Evolutionary conservation across 2,888 invertebrate genomes (phyloP).

Genomic region (Drosophila incognita): DNA sequence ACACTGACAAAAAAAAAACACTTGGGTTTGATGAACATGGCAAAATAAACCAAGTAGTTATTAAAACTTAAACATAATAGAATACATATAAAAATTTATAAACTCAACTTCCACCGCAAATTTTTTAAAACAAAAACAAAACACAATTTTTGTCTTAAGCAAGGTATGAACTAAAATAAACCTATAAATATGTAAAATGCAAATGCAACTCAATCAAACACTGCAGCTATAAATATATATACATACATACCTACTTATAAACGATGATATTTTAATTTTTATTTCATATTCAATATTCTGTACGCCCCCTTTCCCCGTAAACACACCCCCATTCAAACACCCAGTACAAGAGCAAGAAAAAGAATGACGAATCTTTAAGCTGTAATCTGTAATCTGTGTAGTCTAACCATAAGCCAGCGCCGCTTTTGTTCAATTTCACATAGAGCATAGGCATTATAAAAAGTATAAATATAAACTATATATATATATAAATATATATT

Average conservation of each 20-base stretch:
- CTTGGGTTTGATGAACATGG: constrained; percentile 72
- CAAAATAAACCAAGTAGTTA: constrained; percentile 70
- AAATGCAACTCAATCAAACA: constrained; percentile 75
- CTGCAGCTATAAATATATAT: constrained; percentile 65
- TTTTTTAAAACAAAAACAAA: constrained; percentile 70
- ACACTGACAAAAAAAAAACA: constrained; percentile 28
- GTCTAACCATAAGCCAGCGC: constrained; percentile 74
- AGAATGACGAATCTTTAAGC: constrained; percentile 49
- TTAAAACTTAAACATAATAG: constrained; percentile 68
- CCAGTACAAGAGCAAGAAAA: constrained; percentile 62
- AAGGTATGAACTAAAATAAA: constrained; percentile 59
- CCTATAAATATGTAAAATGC: constrained; percentile 68
- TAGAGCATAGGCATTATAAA: constrained; percentile 70
- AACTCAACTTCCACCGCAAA: constrained; percentile 81
- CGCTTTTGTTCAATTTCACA: constrained; percentile 79
- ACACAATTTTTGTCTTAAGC: constrained; percentile 80
- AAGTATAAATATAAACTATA: constrained; percentile 70
- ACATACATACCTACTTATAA: constrained; percentile 51
- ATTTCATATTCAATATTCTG: constrained; percentile 46
- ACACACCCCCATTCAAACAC: constrained; percentile 40
- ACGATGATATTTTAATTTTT: constrained; percentile 51
- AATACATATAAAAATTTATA: constrained; percentile 70
- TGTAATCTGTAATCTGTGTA: constrained; percentile 65
- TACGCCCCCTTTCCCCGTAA: constrained; percentile 16
- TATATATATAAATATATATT: constrained; percentile 52